A percentile compares a stretch with the other conserved stretches of the same genome.
Evolutionary conservation across 2,888 invertebrate species (phyloP).

Genomic region (Ommatoiulus sabulosus): DNA sequence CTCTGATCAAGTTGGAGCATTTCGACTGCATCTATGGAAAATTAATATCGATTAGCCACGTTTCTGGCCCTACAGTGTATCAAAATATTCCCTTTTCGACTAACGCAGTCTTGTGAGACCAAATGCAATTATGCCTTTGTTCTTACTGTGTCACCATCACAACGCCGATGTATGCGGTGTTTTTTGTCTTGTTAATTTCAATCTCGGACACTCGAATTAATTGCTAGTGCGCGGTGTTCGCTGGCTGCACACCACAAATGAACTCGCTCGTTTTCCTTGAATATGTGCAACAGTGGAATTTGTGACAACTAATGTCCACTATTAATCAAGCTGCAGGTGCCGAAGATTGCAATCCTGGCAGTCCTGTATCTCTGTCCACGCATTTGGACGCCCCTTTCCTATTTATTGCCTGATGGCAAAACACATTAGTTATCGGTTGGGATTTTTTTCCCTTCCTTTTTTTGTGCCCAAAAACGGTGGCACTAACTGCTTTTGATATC

Average conservation of each 20-base stretch:
- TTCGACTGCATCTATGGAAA: too few species aligned
- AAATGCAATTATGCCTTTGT: too few species aligned
- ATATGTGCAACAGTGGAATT: conserved; percentile 36
- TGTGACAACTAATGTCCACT: conserved; percentile 12
- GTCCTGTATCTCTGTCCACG: not conserved
- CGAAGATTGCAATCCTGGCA: conserved; percentile 30
- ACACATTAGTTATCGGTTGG: not conserved
- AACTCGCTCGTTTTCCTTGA: not conserved
- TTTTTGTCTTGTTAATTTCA: not conserved
- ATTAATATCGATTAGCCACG: too few species aligned
- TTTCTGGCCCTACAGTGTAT: too few species aligned
- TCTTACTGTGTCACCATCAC: not conserved
- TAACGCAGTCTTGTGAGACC: too few species aligned
- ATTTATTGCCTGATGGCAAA: conserved; percentile 3
- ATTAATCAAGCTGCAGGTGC: conserved; percentile 33
- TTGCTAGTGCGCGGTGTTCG: not conserved
- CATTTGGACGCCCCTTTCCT: not conserved
- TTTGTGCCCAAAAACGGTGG: not conserved
- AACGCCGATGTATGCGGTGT: not conserved
- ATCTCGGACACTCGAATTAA: not conserved
- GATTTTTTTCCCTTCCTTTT: not conserved
- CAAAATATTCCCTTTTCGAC: too few species aligned
- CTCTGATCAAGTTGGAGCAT: too few species aligned
- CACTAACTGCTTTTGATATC: conserved; percentile 23
- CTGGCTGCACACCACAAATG: not conserved